phyloP scores from a whole-genome alignment of 1,140 invertebrate genomes.

The Dolichoris vasculosae region DNA sequence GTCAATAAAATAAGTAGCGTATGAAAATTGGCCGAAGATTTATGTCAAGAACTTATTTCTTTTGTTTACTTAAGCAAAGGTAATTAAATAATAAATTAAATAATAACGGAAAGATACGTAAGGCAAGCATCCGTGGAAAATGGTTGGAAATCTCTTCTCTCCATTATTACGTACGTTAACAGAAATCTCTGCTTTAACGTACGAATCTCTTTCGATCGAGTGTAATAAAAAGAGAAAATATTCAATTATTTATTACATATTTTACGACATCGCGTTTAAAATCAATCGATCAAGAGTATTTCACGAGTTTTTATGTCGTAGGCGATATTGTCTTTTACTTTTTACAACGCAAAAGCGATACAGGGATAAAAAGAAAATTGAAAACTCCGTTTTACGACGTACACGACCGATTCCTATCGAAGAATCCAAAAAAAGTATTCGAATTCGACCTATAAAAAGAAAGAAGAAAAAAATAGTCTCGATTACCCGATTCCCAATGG shows the following conservation, averaged over 20 bases:
- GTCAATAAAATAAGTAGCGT: neutral
- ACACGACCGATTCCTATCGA: neutral
- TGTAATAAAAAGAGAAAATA: too few species aligned
- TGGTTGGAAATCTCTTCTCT: neutral
- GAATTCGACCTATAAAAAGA: neutral
- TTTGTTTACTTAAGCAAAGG: neutral
- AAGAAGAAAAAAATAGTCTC: neutral
- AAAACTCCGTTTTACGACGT: neutral
- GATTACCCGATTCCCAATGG: constrained; percentile 78
- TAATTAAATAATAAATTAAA: neutral
- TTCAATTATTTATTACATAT: too few species aligned
- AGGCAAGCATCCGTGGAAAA: neutral
- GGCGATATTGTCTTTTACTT: neutral
- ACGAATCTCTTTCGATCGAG: too few species aligned
- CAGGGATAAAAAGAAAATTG: too few species aligned
- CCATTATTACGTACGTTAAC: neutral
- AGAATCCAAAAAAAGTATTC: neutral
- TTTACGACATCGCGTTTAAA: neutral
- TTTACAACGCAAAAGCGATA: neutral
- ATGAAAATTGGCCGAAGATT: neutral
- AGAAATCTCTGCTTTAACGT: too few species aligned
- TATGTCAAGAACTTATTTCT: neutral
- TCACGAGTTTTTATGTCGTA: too few species aligned
- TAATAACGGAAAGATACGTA: neutral
- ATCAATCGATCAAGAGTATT: neutral